Base-by-base conservation (phyloP, 2,888 invertebrate species). In the Lysandra coridon region DNA sequence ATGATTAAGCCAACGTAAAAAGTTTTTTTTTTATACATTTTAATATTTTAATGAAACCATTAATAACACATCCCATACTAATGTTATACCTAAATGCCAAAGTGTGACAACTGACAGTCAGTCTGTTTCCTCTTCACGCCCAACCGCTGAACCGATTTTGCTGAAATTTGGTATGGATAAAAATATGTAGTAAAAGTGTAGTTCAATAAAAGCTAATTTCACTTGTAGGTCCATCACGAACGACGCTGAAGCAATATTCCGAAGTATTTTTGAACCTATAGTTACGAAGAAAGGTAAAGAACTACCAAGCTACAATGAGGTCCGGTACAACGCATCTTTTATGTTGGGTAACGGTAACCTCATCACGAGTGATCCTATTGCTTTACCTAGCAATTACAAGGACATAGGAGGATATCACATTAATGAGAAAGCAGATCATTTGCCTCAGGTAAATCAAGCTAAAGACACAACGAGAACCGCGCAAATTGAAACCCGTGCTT, bases 401-500 rank as follows among this genome's bases (percentile, higher is more conserved):
- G 80, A 84, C 5, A 83, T 92, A 30, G 91, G 87, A 33, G 92
- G 92, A 23, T 92, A 90, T 78, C 91, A 92, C 78, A 87, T 92
- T 14, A 84, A 88, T 4, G 84, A 86, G 0, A 80, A 83, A 0
- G 78, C 85, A 0, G 83, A 86, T 23, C 87, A 90, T 5, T 83
- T 92, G 75, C 85, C 91, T 5, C 80, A 87, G 85, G 90, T 90
- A 85, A 64, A 30, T 30, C 23, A 64, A 30, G 4, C 1, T 33
- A 33, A 37, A 33, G 33, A 33, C 2, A 33, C 33, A 33, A 33
- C 33, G 33, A 33, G 33, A 33, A 33, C 33, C 33, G 33, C 33
- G 33, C 33, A 33, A 33, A 33, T 33, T 33, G 33, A 33, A 33
- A 33, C 33, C 33, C 33, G 33, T 33, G 33, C 33, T 1, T 33